These are phyloP conservation scores for Triplophysa siluroides DNA, from an alignment of 2,113 vertebrate species.

Conservation along the genomic window DNA sequence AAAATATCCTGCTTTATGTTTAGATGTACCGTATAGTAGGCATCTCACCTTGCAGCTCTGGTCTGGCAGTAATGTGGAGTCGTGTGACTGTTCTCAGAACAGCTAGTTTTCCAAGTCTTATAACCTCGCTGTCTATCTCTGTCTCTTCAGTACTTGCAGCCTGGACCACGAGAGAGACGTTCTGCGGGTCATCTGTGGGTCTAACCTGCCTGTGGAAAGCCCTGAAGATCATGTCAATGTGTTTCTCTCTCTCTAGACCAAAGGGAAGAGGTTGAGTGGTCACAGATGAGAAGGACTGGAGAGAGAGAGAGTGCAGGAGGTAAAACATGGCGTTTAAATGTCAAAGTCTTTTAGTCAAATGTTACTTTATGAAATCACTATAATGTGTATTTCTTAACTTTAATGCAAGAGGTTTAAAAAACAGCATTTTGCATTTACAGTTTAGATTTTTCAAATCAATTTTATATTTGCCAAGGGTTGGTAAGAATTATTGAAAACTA, in stretches of 20 bases:
- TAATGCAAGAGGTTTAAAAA: neutral
- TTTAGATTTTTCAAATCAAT: too few relatives aligned
- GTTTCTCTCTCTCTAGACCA: slow-evolving; percentile 75
- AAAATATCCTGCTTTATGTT: neutral
- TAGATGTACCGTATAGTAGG: neutral
- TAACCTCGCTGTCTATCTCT: neutral
- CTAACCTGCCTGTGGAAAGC: slow-evolving; percentile 58
- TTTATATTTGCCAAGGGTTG: too few relatives aligned
- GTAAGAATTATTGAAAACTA: too few relatives aligned
- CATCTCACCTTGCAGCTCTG: slow-evolving; percentile 69
- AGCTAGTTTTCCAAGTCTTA: slow-evolving; percentile 54
- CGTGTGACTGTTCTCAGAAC: slow-evolving; percentile 66
- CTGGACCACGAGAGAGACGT: slow-evolving; percentile 30
- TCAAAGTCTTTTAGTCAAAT: too few relatives aligned
- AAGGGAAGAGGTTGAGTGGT: slow-evolving; percentile 73
- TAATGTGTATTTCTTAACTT: too few relatives aligned
- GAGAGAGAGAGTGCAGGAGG: neutral
- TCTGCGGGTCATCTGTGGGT: slow-evolving; percentile 47
- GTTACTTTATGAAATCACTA: too few relatives aligned
- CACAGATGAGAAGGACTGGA: slow-evolving; percentile 67
- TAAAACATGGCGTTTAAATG: too few relatives aligned
- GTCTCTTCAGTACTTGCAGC: neutral
- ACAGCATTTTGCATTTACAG: neutral
- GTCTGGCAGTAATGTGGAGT: slow-evolving; percentile 72
- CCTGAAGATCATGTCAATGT: slow-evolving; percentile 71